phyloP scores from a whole-genome alignment of 2,113 vertebrate species.

The Tragelaphus imberbis region DNA sequence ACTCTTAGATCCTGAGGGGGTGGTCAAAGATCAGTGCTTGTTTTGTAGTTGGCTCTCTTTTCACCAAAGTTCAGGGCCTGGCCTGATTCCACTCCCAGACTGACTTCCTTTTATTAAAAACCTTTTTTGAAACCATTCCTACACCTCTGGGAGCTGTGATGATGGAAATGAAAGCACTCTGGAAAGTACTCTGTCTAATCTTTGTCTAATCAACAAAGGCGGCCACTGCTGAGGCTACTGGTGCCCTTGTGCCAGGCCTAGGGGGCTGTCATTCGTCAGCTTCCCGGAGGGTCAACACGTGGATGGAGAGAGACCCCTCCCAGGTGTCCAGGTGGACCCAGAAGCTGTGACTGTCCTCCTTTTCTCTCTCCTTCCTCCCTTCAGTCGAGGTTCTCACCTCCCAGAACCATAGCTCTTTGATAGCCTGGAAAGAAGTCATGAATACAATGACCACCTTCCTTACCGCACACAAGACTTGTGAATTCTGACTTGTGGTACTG shows the following conservation, averaged over 20 bases:
- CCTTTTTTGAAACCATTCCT: not conserved
- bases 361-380: not conserved
- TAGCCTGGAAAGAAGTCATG: not conserved
- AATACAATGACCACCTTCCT: not conserved
- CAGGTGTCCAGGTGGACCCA: not conserved
- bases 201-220: not conserved
- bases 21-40: not conserved
- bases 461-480: not conserved
- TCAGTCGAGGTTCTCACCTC: not conserved
- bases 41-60: not conserved
- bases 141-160: not conserved
- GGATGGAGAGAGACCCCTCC: not conserved
- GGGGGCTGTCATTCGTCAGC: not conserved
- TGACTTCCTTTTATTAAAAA: not conserved
- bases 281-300: not conserved
- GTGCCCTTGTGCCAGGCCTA: not conserved
- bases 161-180: not conserved
- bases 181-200: not conserved
- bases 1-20: not conserved
- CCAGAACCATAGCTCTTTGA: not conserved
- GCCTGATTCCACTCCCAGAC: not conserved
- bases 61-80: not conserved
- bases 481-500: not conserved
- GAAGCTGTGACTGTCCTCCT: not conserved
- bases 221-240: not conserved